Base-by-base conservation (phyloP, 2,888 invertebrate species). In the Melieria picta region DNA sequence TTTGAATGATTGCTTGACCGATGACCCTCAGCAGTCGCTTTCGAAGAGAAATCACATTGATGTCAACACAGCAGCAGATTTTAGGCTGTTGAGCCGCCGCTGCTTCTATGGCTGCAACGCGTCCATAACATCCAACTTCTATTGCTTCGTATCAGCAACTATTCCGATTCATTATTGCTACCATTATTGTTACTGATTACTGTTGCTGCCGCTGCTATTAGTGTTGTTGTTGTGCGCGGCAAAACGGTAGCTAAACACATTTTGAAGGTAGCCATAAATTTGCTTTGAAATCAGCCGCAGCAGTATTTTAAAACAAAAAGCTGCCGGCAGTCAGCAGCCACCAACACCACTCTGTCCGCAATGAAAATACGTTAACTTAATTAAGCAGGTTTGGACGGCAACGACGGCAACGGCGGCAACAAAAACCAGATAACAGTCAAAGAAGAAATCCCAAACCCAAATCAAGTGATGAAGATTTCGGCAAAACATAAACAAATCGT, bases 211-310 rank as follows among this genome's bases (percentile, higher is more conserved):
- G 61, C 61, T 43, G 16, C 7, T 67, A 60, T 50, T 52, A 50
- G 46, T 43, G 61, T 50, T 50, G 48, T 52, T 30, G 30, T 30
- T 43, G 43, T 61, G 67, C 61, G 13, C 10, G 67, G 60, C 57
- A 70, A 75, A 75, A 75, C 76, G 65, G 76, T 76, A 76, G 76
- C 76, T 65, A 62, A 69, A 72, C 50, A 72, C 55, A 74, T 72
- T 77, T 78, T 75, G 72, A 75, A 77, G 72, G 70, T 65, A 67
- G 71, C 69, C 61, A 77, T 77, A 77, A 79, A 80, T 79, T 76
- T 77, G 63, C 58, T 72, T 72, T 72, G 71, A 72, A 72, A 72
- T 67, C 13, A 72, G 71, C 71, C 66, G 71, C 61, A 64, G 45
- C 43, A 57, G 42, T 61, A 55, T 56, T 66, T 46, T 50, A 72